A percentile compares a stretch with the other conserved stretches of the same genome.
Conservation (phyloP, 2,888 invertebrate genomes). For the Escarpia spicata region DNA sequence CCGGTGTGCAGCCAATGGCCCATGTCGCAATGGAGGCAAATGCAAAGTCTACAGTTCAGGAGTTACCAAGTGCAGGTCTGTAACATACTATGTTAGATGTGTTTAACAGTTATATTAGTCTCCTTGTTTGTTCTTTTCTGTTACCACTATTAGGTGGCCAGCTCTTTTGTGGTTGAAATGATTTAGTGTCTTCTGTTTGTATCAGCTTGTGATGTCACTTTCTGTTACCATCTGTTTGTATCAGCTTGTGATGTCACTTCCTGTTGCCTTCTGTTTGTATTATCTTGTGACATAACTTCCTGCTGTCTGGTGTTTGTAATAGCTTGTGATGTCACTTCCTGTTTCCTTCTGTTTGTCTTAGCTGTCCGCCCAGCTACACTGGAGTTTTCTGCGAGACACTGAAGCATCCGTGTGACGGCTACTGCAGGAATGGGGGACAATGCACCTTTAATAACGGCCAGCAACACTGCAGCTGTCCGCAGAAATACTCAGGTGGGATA, state of each 20-base stretch:
- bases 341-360: not conserved
- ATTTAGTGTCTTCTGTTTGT: not conserved
- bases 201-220: no score
- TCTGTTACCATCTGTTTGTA: no score
- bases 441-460: slow-evolving; percentile 21
- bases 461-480: not conserved
- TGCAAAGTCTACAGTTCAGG: slow-evolving; percentile 22
- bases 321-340: not conserved
- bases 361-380: slow-evolving; percentile 22
- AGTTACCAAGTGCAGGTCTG: not conserved
- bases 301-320: no score
- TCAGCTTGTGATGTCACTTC: no score
- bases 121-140: not conserved
- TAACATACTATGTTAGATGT: not conserved
- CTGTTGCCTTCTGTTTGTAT: no score
- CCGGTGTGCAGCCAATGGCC: slow-evolving; percentile 23
- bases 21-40: slow-evolving; percentile 27
- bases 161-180: not conserved
- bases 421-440: slow-evolving; percentile 25
- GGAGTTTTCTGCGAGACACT: not conserved
- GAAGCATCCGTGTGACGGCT: not conserved
- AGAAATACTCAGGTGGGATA: not conserved
- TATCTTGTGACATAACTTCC: no score
- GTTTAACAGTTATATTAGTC: not conserved
- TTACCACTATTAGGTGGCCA: not conserved